Base-by-base conservation (phyloP, 2,888 invertebrate genomes). In the Drosophila limbata region DNA sequence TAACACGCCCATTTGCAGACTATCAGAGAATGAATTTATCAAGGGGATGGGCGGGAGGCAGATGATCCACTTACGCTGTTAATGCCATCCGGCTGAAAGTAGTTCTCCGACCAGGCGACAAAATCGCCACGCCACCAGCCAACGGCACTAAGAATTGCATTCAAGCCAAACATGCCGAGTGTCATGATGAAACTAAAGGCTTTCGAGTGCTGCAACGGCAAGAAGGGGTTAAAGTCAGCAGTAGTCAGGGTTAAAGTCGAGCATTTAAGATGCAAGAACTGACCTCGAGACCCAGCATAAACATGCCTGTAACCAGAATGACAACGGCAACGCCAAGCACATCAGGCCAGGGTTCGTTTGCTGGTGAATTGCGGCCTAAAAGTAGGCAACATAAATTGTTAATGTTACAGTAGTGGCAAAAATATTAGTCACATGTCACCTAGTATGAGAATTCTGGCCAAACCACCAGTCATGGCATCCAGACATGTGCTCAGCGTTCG, bases 231-330 rank as follows among this genome's bases (percentile, higher is more conserved):
- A 11, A 17, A 39, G 15, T 21, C 21, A 42, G 13, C 2, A n/a
- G n/a, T n/a, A n/a, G n/a, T n/a, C n/a, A 2, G 19, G 13, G 19
- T 55, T 55, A 55, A 55, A 25, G 6, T 40, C 6, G 44, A 21
- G 15, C 55, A 56, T 44, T n/a, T 37, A 19, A 15, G 42, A 28
- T 21, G 42, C 44, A 48, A 4, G 10, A 21, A 39, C 80, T 71
- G 89, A 94, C 94, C 92, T 94, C 94, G 62, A 94, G 90, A 40
- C 94, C 94, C 56, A 94, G 84, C 94, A 94, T 94, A 88, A 94
- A 94, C 89, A 94, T 92, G 64, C 93, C 92, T 1, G 94, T 93
- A 13, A 94, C 93, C 3, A 94, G 91, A 70, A 94, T 92, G 42
- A 94, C 93, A 44, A 94, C 93, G 3, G 93, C 93, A 17, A 94